A percentile compares a stretch with the other conserved stretches of the same genome.
These are phyloP conservation scores for Geococcyx californianus DNA, from an alignment of 2,113 vertebrate species.

Conservation along the genomic window DNA sequence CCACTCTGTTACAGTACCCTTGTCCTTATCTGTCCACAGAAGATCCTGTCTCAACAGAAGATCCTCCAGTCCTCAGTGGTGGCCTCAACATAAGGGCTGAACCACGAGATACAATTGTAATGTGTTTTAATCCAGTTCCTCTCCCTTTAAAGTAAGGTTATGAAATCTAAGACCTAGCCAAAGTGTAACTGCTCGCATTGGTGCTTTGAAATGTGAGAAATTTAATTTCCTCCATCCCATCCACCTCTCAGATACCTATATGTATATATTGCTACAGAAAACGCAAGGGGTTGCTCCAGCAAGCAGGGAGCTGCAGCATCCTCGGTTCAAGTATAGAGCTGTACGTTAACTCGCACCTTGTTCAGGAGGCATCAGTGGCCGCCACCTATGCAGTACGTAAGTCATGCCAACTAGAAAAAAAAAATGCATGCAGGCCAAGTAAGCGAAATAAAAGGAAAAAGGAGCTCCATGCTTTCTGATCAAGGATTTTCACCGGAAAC, in stretches of 20 bases:
- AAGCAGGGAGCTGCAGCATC: background rate
- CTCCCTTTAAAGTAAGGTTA: background rate
- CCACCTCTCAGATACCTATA: accelerated
- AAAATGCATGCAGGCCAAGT: background rate
- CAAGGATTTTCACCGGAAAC: background rate
- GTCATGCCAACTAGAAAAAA: background rate
- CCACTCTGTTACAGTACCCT: background rate
- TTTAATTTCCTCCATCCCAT: background rate
- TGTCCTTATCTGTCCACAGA: background rate
- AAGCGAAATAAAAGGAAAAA: background rate
- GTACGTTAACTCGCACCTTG: accelerated
- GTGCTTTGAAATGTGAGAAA: background rate
- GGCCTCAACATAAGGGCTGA: background rate
- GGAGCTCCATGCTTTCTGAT: background rate
- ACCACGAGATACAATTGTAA: background rate
- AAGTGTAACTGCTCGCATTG: background rate
- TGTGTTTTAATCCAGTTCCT: background rate
- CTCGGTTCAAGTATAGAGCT: background rate
- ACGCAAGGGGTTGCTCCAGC: background rate
- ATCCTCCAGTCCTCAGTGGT: background rate
- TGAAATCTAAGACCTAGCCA: background rate
- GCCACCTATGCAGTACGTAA: background rate
- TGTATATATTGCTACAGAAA: background rate
- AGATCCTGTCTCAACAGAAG: background rate
- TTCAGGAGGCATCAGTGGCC: background rate